Percentiles rank a stretch among this genome's conserved stretches.
These are phyloP conservation scores for Cervus canadensis DNA, from an alignment of 2,113 vertebrate genomes.

Conservation along the genomic window DNA sequence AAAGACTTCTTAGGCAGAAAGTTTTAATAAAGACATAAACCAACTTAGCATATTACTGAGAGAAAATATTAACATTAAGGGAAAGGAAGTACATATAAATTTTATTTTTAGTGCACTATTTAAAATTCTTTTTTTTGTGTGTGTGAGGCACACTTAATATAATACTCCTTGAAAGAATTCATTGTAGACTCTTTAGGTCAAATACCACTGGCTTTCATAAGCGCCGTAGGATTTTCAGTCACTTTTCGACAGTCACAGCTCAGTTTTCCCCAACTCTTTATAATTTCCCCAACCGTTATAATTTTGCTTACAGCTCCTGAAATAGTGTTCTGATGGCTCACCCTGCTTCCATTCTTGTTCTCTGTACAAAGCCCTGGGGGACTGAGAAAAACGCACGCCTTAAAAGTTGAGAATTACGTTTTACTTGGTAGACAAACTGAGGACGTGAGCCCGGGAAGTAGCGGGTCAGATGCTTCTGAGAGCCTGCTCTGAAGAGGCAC, in stretches of 20 bases:
- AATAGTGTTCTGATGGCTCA: not conserved
- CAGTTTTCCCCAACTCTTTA: not conserved
- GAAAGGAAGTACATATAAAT: constrained; percentile 38
- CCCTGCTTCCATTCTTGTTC: not conserved
- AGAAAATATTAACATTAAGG: constrained; percentile 56
- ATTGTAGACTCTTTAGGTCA: not conserved
- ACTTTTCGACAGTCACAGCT: not conserved
- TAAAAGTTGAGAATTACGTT: not conserved
- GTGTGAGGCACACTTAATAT: not conserved
- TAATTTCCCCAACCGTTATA: not conserved
- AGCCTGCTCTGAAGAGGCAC: not conserved
- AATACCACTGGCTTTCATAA: not conserved
- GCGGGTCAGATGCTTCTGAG: not conserved
- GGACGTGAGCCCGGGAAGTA: not conserved
- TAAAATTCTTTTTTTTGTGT: not conserved
- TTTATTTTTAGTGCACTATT: constrained; percentile 20
- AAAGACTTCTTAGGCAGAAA: constrained; percentile 66
- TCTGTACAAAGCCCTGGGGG: not conserved
- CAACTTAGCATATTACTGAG: constrained; percentile 62
- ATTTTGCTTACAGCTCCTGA: not conserved
- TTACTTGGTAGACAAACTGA: not conserved
- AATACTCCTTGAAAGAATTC: not conserved
- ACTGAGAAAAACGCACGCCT: not conserved
- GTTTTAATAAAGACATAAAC: constrained; percentile 63
- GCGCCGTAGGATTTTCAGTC: not conserved